Conservation (phyloP, 1,140 invertebrate genomes). For the Bombus ignitus region DNA sequence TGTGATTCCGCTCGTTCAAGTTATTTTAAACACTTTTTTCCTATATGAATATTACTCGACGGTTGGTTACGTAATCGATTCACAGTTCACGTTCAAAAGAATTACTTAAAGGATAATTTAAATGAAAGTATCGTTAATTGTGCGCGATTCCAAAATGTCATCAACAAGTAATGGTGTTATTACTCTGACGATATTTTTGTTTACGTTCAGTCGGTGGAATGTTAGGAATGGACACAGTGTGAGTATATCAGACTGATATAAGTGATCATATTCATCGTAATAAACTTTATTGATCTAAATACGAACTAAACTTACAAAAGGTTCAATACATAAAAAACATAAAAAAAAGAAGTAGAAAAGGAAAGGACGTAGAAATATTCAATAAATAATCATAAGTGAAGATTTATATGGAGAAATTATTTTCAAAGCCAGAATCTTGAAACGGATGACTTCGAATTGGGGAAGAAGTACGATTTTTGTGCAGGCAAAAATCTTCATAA, state of each 20-base stretch:
- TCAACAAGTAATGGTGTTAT: neutral
- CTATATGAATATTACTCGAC: neutral
- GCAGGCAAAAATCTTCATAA: neutral
- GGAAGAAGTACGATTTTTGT: neutral
- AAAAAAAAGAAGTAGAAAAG: neutral
- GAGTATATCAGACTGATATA: neutral
- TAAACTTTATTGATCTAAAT: constrained; percentile 5
- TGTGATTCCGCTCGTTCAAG: neutral
- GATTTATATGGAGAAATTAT: constrained; percentile 23
- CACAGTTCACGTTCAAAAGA: neutral
- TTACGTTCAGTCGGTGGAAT: neutral
- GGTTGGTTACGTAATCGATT: neutral
- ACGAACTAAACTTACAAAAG: neutral
- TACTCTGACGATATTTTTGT: neutral
- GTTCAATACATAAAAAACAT: constrained; percentile 3
- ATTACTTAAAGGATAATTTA: neutral
- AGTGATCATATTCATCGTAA: neutral
- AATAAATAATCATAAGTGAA: neutral
- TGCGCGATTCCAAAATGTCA: neutral
- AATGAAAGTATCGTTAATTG: neutral
- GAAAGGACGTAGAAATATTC: neutral
- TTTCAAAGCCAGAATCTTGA: constrained; percentile 21
- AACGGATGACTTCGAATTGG: neutral
- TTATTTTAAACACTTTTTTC: neutral
- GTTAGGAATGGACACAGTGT: too few relatives aligned